phyloP scores from a whole-genome alignment of 2,888 invertebrate genomes.

The Synanthedon vespiformis region DNA sequence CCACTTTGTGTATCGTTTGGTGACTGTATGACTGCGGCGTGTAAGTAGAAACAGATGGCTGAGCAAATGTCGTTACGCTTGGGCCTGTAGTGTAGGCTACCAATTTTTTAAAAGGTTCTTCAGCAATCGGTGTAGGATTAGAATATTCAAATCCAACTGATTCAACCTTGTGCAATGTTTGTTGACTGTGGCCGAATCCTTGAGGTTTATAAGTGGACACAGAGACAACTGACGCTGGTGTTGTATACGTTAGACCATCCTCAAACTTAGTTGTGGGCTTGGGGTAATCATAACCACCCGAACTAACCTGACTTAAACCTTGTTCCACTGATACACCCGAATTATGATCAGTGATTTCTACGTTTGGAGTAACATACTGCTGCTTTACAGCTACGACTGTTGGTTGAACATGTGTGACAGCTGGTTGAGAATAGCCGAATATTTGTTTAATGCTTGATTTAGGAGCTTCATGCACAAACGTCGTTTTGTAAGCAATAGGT shows the following conservation, averaged over 20 bases:
- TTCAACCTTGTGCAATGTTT: conserved; percentile 40
- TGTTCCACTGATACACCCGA: conserved; percentile 1
- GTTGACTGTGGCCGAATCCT: conserved; percentile 40
- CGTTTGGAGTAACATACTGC: conserved; percentile 26
- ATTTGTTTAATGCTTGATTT: conserved; percentile 53
- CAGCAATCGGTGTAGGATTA: conserved; percentile 37
- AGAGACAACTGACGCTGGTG: conserved; percentile 34
- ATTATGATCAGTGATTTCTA: conserved; percentile 33
- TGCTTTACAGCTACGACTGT: conserved; percentile 35
- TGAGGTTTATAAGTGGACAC: conserved; percentile 47
- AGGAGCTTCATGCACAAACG: conserved; percentile 45
- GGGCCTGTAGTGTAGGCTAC: conserved; percentile 57
- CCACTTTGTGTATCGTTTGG: conserved; percentile 31
- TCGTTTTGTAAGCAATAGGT: conserved; percentile 45
- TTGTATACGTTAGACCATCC: conserved; percentile 44
- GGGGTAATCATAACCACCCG: conserved; percentile 34
- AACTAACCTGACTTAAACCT: conserved; percentile 10
- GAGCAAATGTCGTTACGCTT: conserved; percentile 24
- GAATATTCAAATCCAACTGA: conserved; percentile 41
- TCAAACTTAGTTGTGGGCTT: conserved; percentile 50
- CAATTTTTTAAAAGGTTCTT: conserved; percentile 49
- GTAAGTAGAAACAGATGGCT: conserved; percentile 24
- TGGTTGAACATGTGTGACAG: conserved; percentile 54
- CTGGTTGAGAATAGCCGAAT: conserved; percentile 53
- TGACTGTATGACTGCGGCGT: conserved; percentile 15